Conservation (phyloP, 2,797 vertebrate genomes). For the Sparus aurata region DNA sequence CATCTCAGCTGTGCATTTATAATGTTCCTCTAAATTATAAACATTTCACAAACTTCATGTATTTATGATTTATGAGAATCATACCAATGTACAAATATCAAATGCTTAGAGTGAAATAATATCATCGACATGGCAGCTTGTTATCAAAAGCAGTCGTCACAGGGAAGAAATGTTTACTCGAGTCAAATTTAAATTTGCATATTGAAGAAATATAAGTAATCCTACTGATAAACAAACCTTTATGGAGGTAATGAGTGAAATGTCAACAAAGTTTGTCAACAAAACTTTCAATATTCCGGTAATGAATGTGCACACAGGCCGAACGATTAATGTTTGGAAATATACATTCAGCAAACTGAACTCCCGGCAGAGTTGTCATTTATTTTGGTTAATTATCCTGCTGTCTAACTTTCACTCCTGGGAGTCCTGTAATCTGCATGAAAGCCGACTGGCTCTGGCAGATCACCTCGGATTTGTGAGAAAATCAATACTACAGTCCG, state of each 20-base stretch:
- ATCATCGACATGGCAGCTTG: too few relatives aligned
- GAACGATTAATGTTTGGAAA: slow-evolving; percentile 49
- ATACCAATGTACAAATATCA: too few relatives aligned
- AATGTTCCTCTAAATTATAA: too few relatives aligned
- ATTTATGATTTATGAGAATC: too few relatives aligned
- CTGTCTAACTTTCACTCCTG: slow-evolving; percentile 58
- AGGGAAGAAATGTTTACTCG: too few relatives aligned
- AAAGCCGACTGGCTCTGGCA: slow-evolving; percentile 69
- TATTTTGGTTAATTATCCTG: slow-evolving; percentile 66
- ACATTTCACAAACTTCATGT: too few relatives aligned
- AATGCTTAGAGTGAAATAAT: too few relatives aligned
- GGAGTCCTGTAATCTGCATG: slow-evolving; percentile 75
- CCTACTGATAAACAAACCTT: too few relatives aligned
- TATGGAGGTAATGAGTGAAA: background rate
- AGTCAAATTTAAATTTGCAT: too few relatives aligned
- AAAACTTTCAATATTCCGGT: slow-evolving; percentile 13
- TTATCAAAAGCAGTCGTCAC: too few relatives aligned
- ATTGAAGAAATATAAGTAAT: too few relatives aligned
- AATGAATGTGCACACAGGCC: slow-evolving; percentile 23
- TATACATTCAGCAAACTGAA: slow-evolving; percentile 47
- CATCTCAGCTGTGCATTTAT: too few relatives aligned
- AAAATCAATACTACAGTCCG: slow-evolving; percentile 78
- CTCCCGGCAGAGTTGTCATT: slow-evolving; percentile 61
- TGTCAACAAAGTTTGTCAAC: slow-evolving; percentile 29
- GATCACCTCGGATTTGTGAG: slow-evolving; percentile 79